Evolutionary conservation across 1,140 invertebrate species (phyloP).

Genomic region (Psix sp.): DNA sequence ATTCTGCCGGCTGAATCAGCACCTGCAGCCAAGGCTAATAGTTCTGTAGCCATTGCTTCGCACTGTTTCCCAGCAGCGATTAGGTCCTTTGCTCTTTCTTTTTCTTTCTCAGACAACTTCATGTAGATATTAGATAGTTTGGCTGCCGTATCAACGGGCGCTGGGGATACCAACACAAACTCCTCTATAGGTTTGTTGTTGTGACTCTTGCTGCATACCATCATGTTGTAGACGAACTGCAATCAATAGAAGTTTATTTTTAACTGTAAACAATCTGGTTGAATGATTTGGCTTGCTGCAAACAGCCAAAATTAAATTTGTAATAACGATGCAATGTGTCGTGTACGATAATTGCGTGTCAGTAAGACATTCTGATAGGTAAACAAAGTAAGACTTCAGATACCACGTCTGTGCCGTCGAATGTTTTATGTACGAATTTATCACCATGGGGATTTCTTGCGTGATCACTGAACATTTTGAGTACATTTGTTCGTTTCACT

Average conservation of each 20-base stretch:
- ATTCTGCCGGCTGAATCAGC: slow-evolving; percentile 95
- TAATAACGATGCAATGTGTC: slow-evolving; percentile 9
- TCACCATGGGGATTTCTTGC: slow-evolving; percentile 57
- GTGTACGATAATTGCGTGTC: slow-evolving; percentile 30
- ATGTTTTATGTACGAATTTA: slow-evolving; percentile 40
- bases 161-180: slow-evolving; percentile 96
- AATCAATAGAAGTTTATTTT: slow-evolving; percentile 33
- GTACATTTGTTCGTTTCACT: slow-evolving; percentile 59
- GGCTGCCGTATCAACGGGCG: slow-evolving; percentile 98
- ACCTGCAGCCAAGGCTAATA: slow-evolving; percentile 94
- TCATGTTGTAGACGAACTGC: slow-evolving; percentile 98
- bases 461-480: slow-evolving; percentile 61
- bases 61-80: slow-evolving; percentile 96
- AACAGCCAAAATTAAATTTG: slow-evolving; percentile 6
- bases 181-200: slow-evolving; percentile 98
- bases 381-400: slow-evolving; percentile 5
- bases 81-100: slow-evolving; percentile 97
- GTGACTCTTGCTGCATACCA: slow-evolving; percentile 98
- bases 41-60: slow-evolving; percentile 97
- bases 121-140: slow-evolving; percentile 97
- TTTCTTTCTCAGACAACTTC: slow-evolving; percentile 93
- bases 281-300: neutral
- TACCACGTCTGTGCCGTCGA: slow-evolving; percentile 18
- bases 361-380: slow-evolving; percentile 19
- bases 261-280: neutral